These are phyloP conservation scores for Melanargia galathea DNA, from an alignment of 2,888 invertebrate species.

Conservation along the genomic window DNA sequence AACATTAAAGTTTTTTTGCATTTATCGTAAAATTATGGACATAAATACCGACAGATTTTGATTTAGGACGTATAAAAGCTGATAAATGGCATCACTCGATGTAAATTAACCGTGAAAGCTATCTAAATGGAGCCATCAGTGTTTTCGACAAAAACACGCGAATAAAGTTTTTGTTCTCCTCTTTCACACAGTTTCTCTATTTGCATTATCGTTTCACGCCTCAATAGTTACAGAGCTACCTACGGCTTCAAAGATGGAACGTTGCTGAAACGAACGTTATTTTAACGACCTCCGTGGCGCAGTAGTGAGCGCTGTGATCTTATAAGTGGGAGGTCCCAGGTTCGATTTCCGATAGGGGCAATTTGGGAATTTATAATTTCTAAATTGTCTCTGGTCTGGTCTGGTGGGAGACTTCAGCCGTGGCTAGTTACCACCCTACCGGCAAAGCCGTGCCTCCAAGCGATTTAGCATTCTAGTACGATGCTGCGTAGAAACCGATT, in stretches of 20 bases:
- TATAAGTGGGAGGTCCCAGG: too few species aligned
- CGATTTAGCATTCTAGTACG: too few species aligned
- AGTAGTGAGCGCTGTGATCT: neutral
- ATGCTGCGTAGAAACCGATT: too few species aligned
- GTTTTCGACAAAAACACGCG: conserved; percentile 9
- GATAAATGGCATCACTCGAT: conserved; percentile 1
- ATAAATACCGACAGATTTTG: conserved; percentile 11
- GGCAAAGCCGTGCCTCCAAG: too few species aligned
- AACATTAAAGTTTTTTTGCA: neutral
- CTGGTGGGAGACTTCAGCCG: too few species aligned
- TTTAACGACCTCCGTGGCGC: too few species aligned
- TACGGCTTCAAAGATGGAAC: neutral
- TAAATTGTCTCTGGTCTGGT: too few species aligned
- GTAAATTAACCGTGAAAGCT: conserved; percentile 11
- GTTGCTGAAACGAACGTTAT: neutral
- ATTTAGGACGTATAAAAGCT: conserved; percentile 9
- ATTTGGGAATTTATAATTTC: too few species aligned
- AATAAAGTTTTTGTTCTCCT: neutral
- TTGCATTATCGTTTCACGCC: neutral
- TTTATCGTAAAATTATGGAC: conserved; percentile 12
- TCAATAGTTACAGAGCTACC: neutral
- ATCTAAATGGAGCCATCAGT: conserved; percentile 14
- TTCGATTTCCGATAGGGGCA: too few species aligned
- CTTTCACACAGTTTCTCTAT: conserved; percentile 12
- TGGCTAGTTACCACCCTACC: too few species aligned